Evolutionary conservation across 64 coral and sea anemone species (phyloP).

Genomic region (Astreopora myriophthalma): DNA sequence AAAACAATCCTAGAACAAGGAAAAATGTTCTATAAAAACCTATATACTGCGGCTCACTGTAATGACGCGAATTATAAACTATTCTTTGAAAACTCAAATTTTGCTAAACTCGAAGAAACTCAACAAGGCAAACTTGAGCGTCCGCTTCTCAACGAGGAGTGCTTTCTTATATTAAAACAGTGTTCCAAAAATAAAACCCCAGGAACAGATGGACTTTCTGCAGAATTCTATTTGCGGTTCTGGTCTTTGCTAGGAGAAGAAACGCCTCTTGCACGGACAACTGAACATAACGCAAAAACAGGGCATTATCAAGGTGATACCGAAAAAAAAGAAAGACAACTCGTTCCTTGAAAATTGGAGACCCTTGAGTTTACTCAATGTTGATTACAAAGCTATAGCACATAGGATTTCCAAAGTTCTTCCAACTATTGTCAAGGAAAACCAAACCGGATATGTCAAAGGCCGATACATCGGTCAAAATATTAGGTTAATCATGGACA

Average conservation of each 20-base stretch:
- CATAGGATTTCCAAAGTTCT: background rate
- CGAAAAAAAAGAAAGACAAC: background rate
- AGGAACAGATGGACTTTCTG: too few relatives aligned
- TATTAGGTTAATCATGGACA: too few relatives aligned
- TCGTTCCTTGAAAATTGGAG: background rate
- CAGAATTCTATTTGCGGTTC: background rate
- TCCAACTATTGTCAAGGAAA: background rate
- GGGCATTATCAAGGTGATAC: background rate
- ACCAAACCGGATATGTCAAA: background rate
- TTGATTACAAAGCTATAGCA: background rate
- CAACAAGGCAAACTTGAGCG: background rate
- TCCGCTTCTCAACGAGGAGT: background rate
- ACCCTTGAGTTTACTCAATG: background rate
- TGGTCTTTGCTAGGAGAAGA: background rate
- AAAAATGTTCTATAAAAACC: too few relatives aligned
- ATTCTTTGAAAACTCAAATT: background rate
- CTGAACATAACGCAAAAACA: slow-evolving; percentile 26
- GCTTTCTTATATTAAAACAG: background rate
- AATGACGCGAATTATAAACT: background rate
- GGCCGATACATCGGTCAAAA: too few relatives aligned
- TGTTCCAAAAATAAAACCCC: too few relatives aligned
- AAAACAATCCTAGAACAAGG: too few relatives aligned
- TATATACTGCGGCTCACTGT: background rate
- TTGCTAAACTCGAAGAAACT: background rate
- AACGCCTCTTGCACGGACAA: too few relatives aligned